Conservation (phyloP, 2,797 vertebrate species). For the Lagodon rhomboides region DNA sequence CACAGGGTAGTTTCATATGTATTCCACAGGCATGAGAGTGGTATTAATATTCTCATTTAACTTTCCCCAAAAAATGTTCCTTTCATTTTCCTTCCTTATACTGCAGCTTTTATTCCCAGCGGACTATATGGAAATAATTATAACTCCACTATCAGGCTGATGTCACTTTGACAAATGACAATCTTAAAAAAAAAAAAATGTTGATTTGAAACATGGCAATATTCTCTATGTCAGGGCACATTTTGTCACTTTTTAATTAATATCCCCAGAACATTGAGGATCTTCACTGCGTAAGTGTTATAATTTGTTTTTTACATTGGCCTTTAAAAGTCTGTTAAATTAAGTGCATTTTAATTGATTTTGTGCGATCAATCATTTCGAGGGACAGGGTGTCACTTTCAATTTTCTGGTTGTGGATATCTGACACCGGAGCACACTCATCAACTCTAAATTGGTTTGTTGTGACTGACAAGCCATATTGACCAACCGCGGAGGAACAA, state of each 20-base stretch:
- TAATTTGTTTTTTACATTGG: constrained; percentile 36
- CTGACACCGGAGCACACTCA: constrained; percentile 30
- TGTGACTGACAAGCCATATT: constrained; percentile 60
- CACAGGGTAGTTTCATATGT: neutral
- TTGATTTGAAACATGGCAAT: constrained; percentile 9
- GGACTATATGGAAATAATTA: constrained; percentile 16
- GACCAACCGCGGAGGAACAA: constrained; percentile 46
- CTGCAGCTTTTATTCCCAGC: neutral
- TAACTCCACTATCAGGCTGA: neutral
- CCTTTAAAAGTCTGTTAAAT: constrained; percentile 14
- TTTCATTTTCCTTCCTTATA: neutral
- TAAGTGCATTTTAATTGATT: constrained; percentile 43
- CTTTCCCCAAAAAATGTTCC: neutral
- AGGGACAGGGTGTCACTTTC: constrained; percentile 55
- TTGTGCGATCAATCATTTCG: constrained; percentile 40
- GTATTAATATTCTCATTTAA: neutral
- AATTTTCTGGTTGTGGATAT: constrained; percentile 45
- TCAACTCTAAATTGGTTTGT: constrained; percentile 60
- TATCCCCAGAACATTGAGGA: constrained; percentile 16
- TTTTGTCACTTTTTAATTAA: constrained; percentile 35
- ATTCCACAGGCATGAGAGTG: no score
- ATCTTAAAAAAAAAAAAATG: neutral
- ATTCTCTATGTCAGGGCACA: constrained; percentile 4
- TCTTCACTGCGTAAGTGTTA: neutral
- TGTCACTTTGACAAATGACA: constrained; percentile 33